Evolutionary conservation across 2,888 invertebrate genomes (phyloP), one percentile per base, ranked within the genome.

Genomic region (Sceliomorpha sp.): DNA sequence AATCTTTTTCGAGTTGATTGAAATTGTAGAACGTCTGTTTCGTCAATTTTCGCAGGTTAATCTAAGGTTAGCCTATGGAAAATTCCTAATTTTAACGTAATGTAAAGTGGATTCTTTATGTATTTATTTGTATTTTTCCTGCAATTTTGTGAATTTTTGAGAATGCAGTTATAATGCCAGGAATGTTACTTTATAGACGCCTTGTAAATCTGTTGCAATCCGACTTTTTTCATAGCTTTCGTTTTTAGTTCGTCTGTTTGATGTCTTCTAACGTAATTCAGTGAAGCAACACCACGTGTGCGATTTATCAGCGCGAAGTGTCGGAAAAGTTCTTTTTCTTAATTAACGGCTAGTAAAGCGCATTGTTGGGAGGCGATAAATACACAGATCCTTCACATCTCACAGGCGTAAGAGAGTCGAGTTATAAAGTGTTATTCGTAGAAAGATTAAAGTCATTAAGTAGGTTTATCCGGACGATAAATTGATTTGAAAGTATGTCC

Each of bases 331-430:
- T 60, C 24, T 32, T n/a, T n/a, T 45, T 31, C 42, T 68, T 60
- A 62, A 68, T 68, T 62, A 68, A 56, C 60, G 40, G 56, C 60
- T 56, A 68, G 55, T 68, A 62, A 68, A 62, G 24, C 50, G 50
- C 55, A 45, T 68, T 62, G 68, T 68, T 62, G 40, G 42, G 26
- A 14, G 32, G 50, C 32, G 48, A 50, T 60, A 50, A 56, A 45
- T n/a, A 34, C 45, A 32, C 44, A 34, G 17, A 39, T 66, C 44
- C 32, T 40, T 24, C 24, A 40, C 2, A 32, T 26, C 32, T 17
- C 20, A 17, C 34, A 6, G 26, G 6, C 27, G 26, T 50, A 51
- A 29, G 27, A 31, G 5, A 40, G 32, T 39, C 34, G 13, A 45
- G 59, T 66, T 40, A 51, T 58, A 53, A 2, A 13, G 42, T 24